These are phyloP conservation scores for Riptortus pedestris DNA, from an alignment of 1,140 invertebrate species.

Conservation along the genomic window DNA sequence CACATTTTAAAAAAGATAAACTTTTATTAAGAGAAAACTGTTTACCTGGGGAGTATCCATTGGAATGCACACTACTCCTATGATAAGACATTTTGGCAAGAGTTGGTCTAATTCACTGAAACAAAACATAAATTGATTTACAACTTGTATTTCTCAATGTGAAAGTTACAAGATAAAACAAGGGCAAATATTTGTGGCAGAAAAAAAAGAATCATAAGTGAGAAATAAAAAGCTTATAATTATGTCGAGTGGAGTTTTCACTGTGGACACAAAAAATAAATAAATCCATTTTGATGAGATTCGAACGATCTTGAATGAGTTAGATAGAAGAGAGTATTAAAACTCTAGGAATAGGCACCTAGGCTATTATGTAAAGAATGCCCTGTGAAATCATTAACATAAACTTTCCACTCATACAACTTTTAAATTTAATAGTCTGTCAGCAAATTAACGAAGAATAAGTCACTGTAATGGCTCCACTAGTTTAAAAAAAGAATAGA, in stretches of 20 bases:
- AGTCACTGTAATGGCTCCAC: too few relatives aligned
- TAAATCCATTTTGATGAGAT: neutral
- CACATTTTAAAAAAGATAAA: too few relatives aligned
- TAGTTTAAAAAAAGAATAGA: too few relatives aligned
- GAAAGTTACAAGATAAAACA: neutral
- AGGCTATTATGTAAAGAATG: too few relatives aligned
- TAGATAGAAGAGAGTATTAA: too few relatives aligned
- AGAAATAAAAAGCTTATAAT: too few relatives aligned
- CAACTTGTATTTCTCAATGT: neutral
- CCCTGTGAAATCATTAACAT: too few relatives aligned
- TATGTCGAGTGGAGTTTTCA: neutral
- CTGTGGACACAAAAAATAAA: neutral
- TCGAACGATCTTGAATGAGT: neutral
- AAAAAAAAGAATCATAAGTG: neutral
- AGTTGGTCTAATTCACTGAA: neutral
- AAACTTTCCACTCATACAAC: too few relatives aligned
- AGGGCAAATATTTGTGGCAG: neutral
- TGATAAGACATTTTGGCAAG: constrained; percentile 32
- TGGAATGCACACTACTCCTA: constrained; percentile 33
- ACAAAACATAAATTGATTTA: constrained; percentile 3
- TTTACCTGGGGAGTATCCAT: constrained; percentile 33
- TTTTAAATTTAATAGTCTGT: too few relatives aligned
- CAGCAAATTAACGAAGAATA: too few relatives aligned
- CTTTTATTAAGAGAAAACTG: too few relatives aligned
- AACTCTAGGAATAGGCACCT: too few relatives aligned